Evolutionary conservation across 2,888 invertebrate species (phyloP), one percentile per base, ranked within the genome.

Genomic region (Labia minor): DNA sequence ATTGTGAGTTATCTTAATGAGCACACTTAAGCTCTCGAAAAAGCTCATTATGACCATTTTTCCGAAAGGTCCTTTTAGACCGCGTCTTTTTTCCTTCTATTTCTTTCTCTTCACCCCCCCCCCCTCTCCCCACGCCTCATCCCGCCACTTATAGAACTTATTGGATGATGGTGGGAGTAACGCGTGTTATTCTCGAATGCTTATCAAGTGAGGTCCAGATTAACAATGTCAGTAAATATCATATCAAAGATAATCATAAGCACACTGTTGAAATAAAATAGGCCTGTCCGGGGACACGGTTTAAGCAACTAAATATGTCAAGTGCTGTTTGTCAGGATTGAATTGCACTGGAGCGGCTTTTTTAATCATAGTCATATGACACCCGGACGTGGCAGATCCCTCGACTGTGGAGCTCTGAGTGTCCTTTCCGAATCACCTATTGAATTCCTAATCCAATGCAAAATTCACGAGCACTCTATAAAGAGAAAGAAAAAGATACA

Each of bases 221-320:
- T 49, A 49, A 49, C 49, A 49, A 49, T 49, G 49, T 49, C 49
- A 49, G 49, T 49, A 49, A 49, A 49, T 49, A 49, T 49, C 49
- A 49, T 49, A 49, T 49, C 49, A 11, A 16, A 11, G 49, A 49
- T 49, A 49, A 10, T n/a, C 49, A 49, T 49, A 49, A 49, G n/a
- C n/a, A 14, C 49, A 16, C 49, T 14, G 49, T 49, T 49, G 49
- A 49, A 49, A 49, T 49, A 49, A 49, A 49, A 49, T 49, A 49
- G 49, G 49, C 3, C 14, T 49, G 49, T 3, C n/a, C 49, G 14
- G 49, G 49, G 49, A 49, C 16, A 49, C 16, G 49, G n/a, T 49
- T 16, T 49, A 49, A 49, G 49, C 49, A 49, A 49, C 49, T 49
- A 49, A 49, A 49, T 49, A 49, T 49, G 49, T 49, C 49, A 49